Evolutionary conservation across 2,797 vertebrate genomes (phyloP).

Genomic region (Selene dorsalis): DNA sequence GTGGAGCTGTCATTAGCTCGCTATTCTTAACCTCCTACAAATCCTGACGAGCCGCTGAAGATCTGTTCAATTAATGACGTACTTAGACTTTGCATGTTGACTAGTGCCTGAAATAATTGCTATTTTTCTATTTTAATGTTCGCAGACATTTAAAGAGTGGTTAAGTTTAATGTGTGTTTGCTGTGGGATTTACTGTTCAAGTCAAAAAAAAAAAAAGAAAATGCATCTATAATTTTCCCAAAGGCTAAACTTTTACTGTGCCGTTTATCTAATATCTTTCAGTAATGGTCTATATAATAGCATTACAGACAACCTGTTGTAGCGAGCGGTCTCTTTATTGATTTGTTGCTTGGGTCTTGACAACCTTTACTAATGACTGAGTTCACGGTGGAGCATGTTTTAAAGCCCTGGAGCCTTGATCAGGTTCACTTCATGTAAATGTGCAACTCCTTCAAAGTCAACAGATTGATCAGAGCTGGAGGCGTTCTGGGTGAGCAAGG

Average conservation of each 20-base stretch:
- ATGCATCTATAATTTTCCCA: too few relatives aligned
- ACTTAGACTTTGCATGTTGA: neutral
- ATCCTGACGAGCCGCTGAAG: neutral
- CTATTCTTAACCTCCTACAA: neutral
- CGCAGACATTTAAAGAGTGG: neutral
- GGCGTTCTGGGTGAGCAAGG: constrained; percentile 40
- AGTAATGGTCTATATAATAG: too few relatives aligned
- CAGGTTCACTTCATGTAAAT: constrained; percentile 40
- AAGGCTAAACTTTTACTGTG: too few relatives aligned
- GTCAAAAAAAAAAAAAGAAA: neutral
- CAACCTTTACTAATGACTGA: neutral
- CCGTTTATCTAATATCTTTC: too few relatives aligned
- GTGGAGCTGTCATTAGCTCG: neutral
- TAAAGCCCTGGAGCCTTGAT: neutral
- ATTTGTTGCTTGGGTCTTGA: constrained; percentile 4
- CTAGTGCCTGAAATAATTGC: neutral
- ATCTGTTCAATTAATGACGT: neutral
- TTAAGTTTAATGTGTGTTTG: neutral
- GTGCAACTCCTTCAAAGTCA: constrained; percentile 39
- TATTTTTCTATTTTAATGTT: neutral
- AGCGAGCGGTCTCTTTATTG: neutral
- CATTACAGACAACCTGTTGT: too few relatives aligned
- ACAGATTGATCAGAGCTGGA: constrained; percentile 46
- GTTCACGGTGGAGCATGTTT: neutral
- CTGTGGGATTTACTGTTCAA: neutral